Evolutionary conservation across 2,113 vertebrate species (phyloP), one percentile per base, ranked within the genome.

Genomic region (Salminus brasiliensis): DNA sequence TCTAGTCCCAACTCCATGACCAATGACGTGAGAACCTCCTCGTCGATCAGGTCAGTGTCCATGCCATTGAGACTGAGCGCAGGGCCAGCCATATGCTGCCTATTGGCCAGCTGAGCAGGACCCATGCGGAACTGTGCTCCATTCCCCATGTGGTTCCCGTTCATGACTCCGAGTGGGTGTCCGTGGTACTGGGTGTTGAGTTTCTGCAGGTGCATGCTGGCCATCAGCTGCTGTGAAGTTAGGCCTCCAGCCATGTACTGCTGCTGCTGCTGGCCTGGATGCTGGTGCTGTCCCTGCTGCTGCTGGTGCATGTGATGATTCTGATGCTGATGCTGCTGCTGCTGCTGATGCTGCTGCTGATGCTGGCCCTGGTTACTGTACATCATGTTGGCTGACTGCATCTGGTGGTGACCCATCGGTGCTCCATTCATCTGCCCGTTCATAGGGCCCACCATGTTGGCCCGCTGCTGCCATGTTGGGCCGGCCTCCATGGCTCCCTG

Each of bases 1-100:
- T 99, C 97, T 91, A 99, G 88, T 6, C 96, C 98, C 72, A 99
- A 92, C 89, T 99, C 98, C 85, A 97, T 92, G 71, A 96, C 97
- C 84, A 99, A 92, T 9, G 96, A 96, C 1, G 95, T 98, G 91
- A 99, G 94, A 41, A 96, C 96, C 72, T 99, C 98, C 91, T 99
- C 98, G 8, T 99, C 98, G 63, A 99, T 95, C 87, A 97, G 94
- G 81, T 98, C 97, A 0, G 95, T 94, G 88, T 99, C 98, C 94
- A 96, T 96, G 86, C 95, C 83, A 8, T 95, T 97, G 75, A 98
- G 85, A 18, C 94, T 92, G 80, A 95, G 90, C 0, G 95, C 91
- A 0, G 95, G 92, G 0, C 94, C 89, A 0, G 95, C 93, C 92
- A 96, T 92, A 74, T 96, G 94, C 85, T 93, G 95, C 94, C 95